These are phyloP conservation scores for Tyto alba DNA, from an alignment of 2,113 vertebrate genomes.

Conservation along the genomic window DNA sequence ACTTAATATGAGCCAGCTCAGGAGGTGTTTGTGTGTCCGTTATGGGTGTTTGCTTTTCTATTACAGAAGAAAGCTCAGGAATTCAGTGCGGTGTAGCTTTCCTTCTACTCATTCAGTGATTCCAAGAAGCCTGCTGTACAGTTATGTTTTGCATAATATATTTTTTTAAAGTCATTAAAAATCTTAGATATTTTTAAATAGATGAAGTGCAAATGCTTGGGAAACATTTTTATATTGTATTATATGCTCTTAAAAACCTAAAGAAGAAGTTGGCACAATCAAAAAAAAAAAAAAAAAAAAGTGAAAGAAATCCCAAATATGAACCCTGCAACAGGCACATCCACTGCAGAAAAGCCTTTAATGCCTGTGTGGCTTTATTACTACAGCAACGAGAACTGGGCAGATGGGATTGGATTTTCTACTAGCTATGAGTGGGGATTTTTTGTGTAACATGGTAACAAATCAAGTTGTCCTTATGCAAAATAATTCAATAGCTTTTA, in stretches of 20 bases:
- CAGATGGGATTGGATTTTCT: conserved; percentile 1
- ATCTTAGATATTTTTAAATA: not conserved
- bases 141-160: not conserved
- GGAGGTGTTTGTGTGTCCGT: not conserved
- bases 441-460: not conserved
- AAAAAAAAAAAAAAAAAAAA: not conserved
- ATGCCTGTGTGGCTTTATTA: not conserved
- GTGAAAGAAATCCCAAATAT: not conserved
- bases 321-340: not conserved
- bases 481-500: not conserved
- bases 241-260: not conserved
- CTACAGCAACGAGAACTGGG: not conserved
- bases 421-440: not conserved
- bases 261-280: not conserved
- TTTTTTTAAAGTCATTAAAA: not conserved
- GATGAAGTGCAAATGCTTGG: not conserved
- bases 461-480: not conserved
- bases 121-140: not conserved
- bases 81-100: not conserved
- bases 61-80: not conserved
- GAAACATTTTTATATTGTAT: too few species aligned
- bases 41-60: not conserved
- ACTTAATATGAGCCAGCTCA: not conserved
- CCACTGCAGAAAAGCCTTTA: conserved; percentile 10
- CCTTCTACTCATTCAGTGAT: not conserved